A percentile compares a stretch with the other conserved stretches of the same genome.
phyloP scores from a whole-genome alignment of 2,888 invertebrate species.

The Caenorhabditis macrosperma region DNA sequence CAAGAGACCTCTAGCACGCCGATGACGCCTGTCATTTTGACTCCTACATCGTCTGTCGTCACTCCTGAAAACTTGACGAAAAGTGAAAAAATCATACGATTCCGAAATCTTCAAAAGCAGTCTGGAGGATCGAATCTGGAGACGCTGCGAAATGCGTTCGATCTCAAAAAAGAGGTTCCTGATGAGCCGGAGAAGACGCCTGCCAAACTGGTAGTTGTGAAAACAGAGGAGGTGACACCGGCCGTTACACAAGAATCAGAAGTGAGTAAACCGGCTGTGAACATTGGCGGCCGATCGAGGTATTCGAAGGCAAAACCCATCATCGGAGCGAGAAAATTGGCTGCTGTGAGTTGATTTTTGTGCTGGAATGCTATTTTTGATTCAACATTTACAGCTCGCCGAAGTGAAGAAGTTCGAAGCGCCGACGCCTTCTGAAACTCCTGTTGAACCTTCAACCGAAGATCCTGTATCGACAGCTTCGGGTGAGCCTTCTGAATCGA shows the following conservation, averaged over 20 bases:
- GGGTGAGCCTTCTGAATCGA: not conserved
- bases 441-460: not conserved
- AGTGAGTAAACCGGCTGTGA: not conserved
- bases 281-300: slow-evolving; percentile 18
- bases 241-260: not conserved
- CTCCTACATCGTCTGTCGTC: not conserved
- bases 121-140: slow-evolving; percentile 12
- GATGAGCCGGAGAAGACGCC: not conserved
- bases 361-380: not conserved
- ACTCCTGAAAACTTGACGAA: slow-evolving; percentile 32
- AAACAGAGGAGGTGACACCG: not conserved
- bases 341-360: slow-evolving; percentile 1
- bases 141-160: slow-evolving; percentile 27
- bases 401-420: slow-evolving; percentile 17
- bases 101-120: slow-evolving; percentile 12
- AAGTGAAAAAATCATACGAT: slow-evolving; percentile 26
- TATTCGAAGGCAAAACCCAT: slow-evolving; percentile 47
- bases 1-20: not conserved
- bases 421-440: not conserved
- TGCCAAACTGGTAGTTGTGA: not conserved
- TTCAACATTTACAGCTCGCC: slow-evolving; percentile 19
- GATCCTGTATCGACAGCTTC: not conserved
- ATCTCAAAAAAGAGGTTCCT: slow-evolving; percentile 14
- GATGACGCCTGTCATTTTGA: not conserved
- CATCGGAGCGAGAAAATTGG: slow-evolving; percentile 39